Base-by-base conservation (phyloP, 2,888 invertebrate species). In the Sinhomidia bicolor region DNA sequence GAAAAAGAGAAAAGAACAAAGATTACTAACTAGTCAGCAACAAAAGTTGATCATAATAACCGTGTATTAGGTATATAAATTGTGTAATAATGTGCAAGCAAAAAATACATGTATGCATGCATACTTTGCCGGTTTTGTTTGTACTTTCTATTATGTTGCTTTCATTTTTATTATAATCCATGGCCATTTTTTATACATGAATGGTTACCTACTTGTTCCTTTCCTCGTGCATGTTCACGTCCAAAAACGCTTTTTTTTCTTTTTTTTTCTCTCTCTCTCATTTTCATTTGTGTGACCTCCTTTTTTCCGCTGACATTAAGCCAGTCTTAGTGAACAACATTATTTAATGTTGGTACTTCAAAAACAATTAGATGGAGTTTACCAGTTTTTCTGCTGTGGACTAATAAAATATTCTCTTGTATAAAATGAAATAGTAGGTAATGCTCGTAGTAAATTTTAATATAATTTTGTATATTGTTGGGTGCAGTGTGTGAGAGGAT, bases 1-100 rank as follows among this genome's bases (percentile, higher is more conserved):
- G 36, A 85, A 54, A 74, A 74, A 23, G 23, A 76, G 76, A 87
- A 65, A 78, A 57, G 65, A 60, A 80, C 41, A 71, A 71, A 86
- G 47, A 85, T 78, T 84, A 84, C 51, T 47, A 78, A 7, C n/a
- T n/a, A n/a, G 41, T 51, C 74, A 36, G 36, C 14, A 76, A 20
- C 68, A n/a, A 60, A 85, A 71, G 80, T 68, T 57, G 23, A 60
- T 78, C 2, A n/a, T n/a, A n/a, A n/a, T n/a, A n/a, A n/a, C 36
- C 5, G 12, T 23, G 6, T 62, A 41, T 41, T 41, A 41, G 4
- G 41, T 54, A 44, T 36, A 74, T 20, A 51, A 54, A 79, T 36
- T 54, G 9, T 10, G 29, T 62, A 62, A 62, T 62, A 62, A 29
- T 62, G 62, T 57, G 17, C n/a, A 62, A 44, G 57, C 10, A 20